Percentiles rank a stretch among this genome's conserved stretches.
These are phyloP conservation scores for Edolisoma coerulescens DNA, from an alignment of 2,113 vertebrate species.

Conservation along the genomic window DNA sequence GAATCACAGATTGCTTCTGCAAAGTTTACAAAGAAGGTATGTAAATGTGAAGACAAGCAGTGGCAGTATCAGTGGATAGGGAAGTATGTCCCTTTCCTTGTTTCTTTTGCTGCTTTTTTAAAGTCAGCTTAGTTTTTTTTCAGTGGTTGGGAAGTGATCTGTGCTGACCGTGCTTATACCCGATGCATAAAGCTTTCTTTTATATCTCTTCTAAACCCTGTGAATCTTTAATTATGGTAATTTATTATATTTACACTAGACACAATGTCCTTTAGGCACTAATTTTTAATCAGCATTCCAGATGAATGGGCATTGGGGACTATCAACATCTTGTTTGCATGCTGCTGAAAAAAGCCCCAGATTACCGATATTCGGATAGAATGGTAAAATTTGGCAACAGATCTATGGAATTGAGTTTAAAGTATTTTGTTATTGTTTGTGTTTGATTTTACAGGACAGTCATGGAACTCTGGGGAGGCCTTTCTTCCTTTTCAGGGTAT, in stretches of 20 bases:
- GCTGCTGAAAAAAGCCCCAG: neutral
- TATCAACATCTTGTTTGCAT: neutral
- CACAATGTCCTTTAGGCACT: neutral
- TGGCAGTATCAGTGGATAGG: neutral
- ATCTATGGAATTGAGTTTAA: neutral
- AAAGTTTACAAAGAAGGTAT: conserved; percentile 70
- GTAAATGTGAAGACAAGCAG: neutral
- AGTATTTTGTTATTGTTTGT: conserved; percentile 14
- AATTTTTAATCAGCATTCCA: neutral
- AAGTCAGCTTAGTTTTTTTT: neutral
- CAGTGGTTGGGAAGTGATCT: neutral
- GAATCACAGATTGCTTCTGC: conserved; percentile 14
- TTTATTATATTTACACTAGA: neutral
- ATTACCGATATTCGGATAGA: neutral
- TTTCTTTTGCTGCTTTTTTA: neutral
- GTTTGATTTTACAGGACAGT: conserved; percentile 68
- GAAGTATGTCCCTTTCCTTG: neutral
- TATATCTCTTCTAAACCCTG: neutral
- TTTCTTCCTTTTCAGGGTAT: conserved; percentile 79
- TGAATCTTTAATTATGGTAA: neutral
- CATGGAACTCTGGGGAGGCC: conserved; percentile 48
- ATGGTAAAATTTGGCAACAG: neutral
- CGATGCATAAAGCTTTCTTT: neutral
- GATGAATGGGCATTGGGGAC: neutral
- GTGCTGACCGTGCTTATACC: neutral